Base-by-base conservation (phyloP, 2,888 invertebrate genomes). In the Quadroppia sp. region DNA sequence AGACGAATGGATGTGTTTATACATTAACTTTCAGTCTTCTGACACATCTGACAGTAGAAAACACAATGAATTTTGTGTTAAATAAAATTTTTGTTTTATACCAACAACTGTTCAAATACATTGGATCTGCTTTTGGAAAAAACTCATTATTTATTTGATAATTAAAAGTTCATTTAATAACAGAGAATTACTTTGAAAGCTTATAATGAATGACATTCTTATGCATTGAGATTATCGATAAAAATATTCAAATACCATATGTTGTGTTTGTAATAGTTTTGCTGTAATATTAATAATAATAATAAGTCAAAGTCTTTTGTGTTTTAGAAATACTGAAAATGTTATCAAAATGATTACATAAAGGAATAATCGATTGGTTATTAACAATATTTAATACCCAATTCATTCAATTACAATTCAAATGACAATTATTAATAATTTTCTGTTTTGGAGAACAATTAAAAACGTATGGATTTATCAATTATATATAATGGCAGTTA, bases 91-190 rank as follows among this genome's bases (percentile, higher is more conserved):
- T 53, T 53, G 28, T 50, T n/a, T 20, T 50, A 25, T 53, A 53
- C 20, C 50, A 50, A 20, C 20, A 6, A 17, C 50, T 50, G 13
- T 40, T 40, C 13, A 9, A 40, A 9, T 40, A 6, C 13, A 40
- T 40, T 40, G n/a, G 36, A 3, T 45, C 17, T 45, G 9, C 45
- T 45, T 45, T 45, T 36, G 36, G n/a, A n/a, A 36, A 17, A 17
- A 45, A 2, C 45, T 56, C 56, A 56, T 56, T 56, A 56, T n/a
- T n/a, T n/a, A n/a, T 56, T 30, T 59, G 30, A 28, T 30, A 59
- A 59, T 59, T 59, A 59, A 28, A 59, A 59, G 11, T 30, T 59
- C 59, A 59, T 59, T 59, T 30, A 15, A 1, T 50, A 20, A 20
- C 6, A 13, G 17, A 59, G 30, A 17, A 23, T 4, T 11, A 23